phyloP scores from a whole-genome alignment of 2,888 invertebrate genomes.

The Caenorhabditis sp. region DNA sequence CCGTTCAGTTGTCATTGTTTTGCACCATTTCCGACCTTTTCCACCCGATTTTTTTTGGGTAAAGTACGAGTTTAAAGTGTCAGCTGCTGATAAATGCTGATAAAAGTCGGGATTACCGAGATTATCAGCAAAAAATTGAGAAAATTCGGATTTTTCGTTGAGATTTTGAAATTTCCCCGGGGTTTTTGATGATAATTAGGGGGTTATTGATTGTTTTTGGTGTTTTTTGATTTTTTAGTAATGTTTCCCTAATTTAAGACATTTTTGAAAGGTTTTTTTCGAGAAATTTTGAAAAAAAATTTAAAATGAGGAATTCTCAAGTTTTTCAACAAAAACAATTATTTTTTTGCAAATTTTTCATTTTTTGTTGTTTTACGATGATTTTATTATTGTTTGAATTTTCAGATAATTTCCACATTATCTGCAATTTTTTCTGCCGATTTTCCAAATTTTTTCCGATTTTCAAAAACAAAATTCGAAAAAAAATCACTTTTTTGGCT shows the following conservation, averaged over 20 bases:
- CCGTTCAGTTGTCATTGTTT: conserved; percentile 17
- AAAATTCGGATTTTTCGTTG: not conserved
- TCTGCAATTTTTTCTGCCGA: no score
- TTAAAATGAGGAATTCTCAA: no score
- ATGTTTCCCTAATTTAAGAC: no score
- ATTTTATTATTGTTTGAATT: no score
- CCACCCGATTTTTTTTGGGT: conserved; percentile 4
- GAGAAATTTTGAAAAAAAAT: no score
- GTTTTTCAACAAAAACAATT: not conserved
- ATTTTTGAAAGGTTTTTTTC: no score
- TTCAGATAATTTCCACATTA: no score
- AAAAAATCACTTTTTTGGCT: not conserved
- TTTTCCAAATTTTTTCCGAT: no score
- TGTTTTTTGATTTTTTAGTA: no score
- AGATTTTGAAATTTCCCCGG: not conserved
- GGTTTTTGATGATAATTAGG: no score
- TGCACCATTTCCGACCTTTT: conserved; percentile 18
- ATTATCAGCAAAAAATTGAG: not conserved
- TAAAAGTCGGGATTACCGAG: not conserved
- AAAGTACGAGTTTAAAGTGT: conserved; percentile 5
- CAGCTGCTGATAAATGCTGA: conserved; percentile 1
- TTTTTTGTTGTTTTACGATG: not conserved
- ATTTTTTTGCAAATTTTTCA: not conserved
- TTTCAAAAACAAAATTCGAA: not conserved
- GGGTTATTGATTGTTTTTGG: no score